phyloP scores from a whole-genome alignment of 2,888 invertebrate genomes.

The Drosophila ustulata region DNA sequence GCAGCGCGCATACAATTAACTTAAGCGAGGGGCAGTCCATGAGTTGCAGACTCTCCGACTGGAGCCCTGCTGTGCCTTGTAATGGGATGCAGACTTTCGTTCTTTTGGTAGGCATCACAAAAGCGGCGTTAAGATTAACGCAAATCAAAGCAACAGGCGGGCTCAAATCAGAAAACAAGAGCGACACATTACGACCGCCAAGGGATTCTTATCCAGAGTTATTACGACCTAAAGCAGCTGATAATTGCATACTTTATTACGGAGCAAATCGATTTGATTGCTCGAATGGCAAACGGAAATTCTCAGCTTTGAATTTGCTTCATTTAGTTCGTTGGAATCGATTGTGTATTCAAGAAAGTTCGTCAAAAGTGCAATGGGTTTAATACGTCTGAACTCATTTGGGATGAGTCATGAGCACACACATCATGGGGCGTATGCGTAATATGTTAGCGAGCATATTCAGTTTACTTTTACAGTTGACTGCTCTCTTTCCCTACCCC shows the following conservation, averaged over 20 bases:
- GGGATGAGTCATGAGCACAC: slow-evolving; percentile 40
- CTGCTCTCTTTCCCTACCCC: neutral
- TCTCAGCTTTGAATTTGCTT: too few species aligned
- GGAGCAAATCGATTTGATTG: neutral
- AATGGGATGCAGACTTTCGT: slow-evolving; percentile 51
- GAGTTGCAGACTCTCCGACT: neutral
- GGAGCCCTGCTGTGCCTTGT: slow-evolving; percentile 58
- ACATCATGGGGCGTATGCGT: slow-evolving; percentile 53
- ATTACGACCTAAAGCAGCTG: slow-evolving; percentile 7
- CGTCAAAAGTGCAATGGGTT: slow-evolving; percentile 18
- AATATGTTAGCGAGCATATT: slow-evolving; percentile 39
- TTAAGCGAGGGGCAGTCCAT: slow-evolving; percentile 4
- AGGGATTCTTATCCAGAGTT: slow-evolving; percentile 1
- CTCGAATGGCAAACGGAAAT: slow-evolving; percentile 7
- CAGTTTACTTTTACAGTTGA: slow-evolving; percentile 49
- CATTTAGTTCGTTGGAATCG: slow-evolving; percentile 11
- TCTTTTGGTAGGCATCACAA: slow-evolving; percentile 48
- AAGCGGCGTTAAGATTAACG: slow-evolving; percentile 62
- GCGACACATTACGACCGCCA: slow-evolving; percentile 42
- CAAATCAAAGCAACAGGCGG: slow-evolving; percentile 63
- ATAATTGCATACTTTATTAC: slow-evolving; percentile 11
- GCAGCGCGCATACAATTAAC: slow-evolving; percentile 67
- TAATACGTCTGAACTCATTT: slow-evolving; percentile 34
- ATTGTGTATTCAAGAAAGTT: neutral
- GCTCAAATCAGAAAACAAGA: slow-evolving; percentile 36